A percentile compares a stretch with the other conserved stretches of the same genome.
Conservation (phyloP, 1,140 invertebrate species). For the Trinorchestia longiramus region DNA sequence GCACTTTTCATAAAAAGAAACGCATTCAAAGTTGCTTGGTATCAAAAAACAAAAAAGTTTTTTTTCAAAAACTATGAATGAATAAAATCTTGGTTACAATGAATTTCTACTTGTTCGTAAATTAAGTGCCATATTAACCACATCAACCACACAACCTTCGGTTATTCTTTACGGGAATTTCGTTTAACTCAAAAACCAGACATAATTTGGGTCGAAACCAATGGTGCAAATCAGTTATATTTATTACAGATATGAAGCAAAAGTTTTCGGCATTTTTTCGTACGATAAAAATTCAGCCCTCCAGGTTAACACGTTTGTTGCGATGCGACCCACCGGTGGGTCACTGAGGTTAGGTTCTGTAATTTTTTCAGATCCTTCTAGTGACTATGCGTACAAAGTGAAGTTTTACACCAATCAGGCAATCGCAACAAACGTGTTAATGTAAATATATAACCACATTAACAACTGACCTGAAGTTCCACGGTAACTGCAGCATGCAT, state of each 20-base stretch:
- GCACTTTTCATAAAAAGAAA: too few relatives aligned
- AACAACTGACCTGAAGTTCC: conserved; percentile 72
- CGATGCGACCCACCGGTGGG: too few relatives aligned
- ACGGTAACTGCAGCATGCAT: conserved; percentile 66
- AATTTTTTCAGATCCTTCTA: too few relatives aligned
- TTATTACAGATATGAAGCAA: not conserved
- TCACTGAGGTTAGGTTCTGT: too few relatives aligned
- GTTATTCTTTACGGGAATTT: not conserved
- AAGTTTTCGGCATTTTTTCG: not conserved
- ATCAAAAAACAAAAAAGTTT: not conserved
- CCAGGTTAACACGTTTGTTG: too few relatives aligned
- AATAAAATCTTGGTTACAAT: not conserved
- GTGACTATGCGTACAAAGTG: too few relatives aligned
- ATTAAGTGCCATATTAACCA: not conserved
- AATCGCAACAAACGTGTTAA: too few relatives aligned
- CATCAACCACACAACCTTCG: not conserved
- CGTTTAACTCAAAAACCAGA: not conserved
- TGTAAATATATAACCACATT: conserved; percentile 70
- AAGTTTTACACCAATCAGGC: too few relatives aligned
- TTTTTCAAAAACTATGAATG: not conserved
- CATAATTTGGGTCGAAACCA: not conserved
- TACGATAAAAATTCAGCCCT: not conserved
- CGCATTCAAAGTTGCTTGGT: too few relatives aligned
- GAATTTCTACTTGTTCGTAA: not conserved
- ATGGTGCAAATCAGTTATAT: not conserved